These are phyloP conservation scores for Scomber colias DNA, from an alignment of 2,113 vertebrate species.

Conservation along the genomic window DNA sequence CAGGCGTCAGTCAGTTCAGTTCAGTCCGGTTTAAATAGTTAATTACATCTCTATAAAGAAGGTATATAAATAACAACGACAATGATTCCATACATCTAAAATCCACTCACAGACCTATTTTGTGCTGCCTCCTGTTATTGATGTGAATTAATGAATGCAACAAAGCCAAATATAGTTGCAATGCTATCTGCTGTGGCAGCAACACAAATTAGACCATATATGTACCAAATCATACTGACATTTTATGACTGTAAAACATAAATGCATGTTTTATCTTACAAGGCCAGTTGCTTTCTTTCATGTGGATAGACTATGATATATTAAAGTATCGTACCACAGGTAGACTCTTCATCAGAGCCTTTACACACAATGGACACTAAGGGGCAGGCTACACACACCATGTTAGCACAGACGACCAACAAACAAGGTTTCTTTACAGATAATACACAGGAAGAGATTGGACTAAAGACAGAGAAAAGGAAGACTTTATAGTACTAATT, in stretches of 20 bases:
- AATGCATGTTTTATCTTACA: conserved; percentile 67
- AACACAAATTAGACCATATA: conserved; percentile 50
- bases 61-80: conserved; percentile 81
- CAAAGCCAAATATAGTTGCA: background rate
- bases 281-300: conserved; percentile 55
- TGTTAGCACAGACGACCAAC: conserved; percentile 61
- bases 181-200: conserved; percentile 13
- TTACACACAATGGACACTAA: conserved; percentile 71
- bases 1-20: conserved; percentile 52
- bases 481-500: conserved; percentile 59
- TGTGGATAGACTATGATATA: conserved; percentile 48
- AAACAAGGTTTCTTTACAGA: conserved; percentile 61
- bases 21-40: conserved; percentile 64
- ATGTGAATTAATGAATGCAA: conserved; percentile 3
- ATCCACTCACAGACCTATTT: conserved; percentile 58
- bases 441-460: conserved; percentile 50
- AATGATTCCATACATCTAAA: conserved; percentile 74
- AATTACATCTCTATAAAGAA: conserved; percentile 77
- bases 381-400: conserved; percentile 66
- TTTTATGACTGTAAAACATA: conserved; percentile 47
- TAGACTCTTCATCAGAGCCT: conserved; percentile 38
- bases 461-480: conserved; percentile 66
- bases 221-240: conserved; percentile 30
- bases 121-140: conserved; percentile 38
- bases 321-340: conserved; percentile 51